Base-by-base conservation (phyloP, 2,113 vertebrate genomes). In the Leiothrix lutea region DNA sequence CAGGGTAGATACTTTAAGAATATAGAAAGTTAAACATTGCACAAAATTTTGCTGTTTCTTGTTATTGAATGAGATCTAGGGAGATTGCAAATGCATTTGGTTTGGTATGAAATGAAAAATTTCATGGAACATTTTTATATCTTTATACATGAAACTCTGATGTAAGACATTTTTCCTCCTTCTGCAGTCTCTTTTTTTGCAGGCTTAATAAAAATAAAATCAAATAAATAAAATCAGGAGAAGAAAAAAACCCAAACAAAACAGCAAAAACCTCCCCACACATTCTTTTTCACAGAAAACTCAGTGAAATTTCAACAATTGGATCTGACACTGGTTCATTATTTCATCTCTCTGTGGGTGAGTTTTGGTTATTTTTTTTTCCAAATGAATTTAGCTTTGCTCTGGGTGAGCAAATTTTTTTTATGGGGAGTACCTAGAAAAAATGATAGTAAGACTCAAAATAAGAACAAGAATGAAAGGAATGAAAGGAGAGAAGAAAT, bases 261-360 rank as follows among this genome's bases (percentile, higher is more conserved):
- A 8, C 5, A 56, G 3, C 13, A 3, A 35, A 44, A 18, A 3
- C 2, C 3, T 19, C 9, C 6, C 2, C 11, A 33, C 4, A 26
- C 3, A 40, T 6, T 23, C 4, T 38, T 80, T 54, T 69, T 33
- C 44, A 64, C 5, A 42, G 33, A 70, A 83, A 88, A 65, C 23
- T 84, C 29, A 38, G 6, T 67, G 21, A 79, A 79, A 71, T 48
- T 67, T 26, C 8, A 71, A 42, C 6, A 84, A 2, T 8, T 67
- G 11, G 4, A 60, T 90, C 7, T 44, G 51, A 80, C 64, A 74
- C 22, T 22, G 1, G 4, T 19, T 74, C 3, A 29, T 47, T 64
- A 13, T 45, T 85, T 90, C 17, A 85, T 33, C 9, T 36, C 58
- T 60, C 0, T 72, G 8, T 61, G 23, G 5, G 10, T 72, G 22